Evolutionary conservation across 2,113 vertebrate species (phyloP).

Genomic region (Sapajus apella): DNA sequence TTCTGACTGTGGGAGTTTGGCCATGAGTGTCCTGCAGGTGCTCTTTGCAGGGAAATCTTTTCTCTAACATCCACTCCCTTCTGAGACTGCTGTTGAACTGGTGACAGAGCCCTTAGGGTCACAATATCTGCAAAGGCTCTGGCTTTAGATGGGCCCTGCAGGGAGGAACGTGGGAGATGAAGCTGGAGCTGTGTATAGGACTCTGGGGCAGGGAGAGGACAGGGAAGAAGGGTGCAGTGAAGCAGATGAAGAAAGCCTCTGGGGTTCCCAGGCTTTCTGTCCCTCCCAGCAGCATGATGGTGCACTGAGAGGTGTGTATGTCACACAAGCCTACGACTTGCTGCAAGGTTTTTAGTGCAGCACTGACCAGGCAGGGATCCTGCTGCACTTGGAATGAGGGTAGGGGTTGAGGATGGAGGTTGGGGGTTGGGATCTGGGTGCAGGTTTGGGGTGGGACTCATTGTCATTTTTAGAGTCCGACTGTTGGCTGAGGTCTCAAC

Average conservation of each 20-base stretch:
- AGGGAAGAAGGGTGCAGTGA: neutral
- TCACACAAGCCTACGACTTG: neutral
- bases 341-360: neutral
- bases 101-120: neutral
- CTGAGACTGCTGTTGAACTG: neutral
- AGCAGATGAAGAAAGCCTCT: neutral
- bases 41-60: neutral
- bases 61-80: neutral
- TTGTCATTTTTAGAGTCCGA: neutral
- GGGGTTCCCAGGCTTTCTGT: neutral
- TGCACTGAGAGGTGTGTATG: neutral
- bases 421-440: neutral
- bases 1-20: neutral
- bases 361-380: neutral
- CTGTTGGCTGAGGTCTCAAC: neutral
- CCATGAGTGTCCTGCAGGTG: neutral
- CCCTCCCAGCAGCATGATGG: neutral
- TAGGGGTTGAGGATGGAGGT: too few relatives aligned
- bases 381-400: neutral
- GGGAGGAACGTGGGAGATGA: neutral
- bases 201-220: neutral
- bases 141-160: neutral
- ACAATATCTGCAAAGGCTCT: neutral
- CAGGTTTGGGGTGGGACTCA: neutral
- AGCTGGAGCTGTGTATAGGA: neutral